Conservation (phyloP, 2,113 vertebrate genomes). For the Alethe castanea region DNA sequence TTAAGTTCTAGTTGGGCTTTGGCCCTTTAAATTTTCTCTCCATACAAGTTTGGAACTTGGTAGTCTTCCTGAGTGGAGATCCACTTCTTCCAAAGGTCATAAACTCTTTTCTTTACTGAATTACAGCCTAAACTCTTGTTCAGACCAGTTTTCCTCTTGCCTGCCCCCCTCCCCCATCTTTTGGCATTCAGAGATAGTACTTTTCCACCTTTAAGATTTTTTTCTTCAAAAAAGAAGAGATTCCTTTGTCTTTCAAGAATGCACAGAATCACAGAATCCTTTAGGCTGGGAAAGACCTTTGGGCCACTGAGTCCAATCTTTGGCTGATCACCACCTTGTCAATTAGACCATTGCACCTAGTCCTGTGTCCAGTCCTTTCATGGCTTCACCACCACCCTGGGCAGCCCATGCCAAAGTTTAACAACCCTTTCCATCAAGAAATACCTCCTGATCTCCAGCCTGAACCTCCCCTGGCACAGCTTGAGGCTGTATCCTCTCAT, state of each 20-base stretch:
- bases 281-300: not conserved
- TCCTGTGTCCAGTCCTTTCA: not conserved
- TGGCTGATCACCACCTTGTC: not conserved
- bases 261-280: not conserved
- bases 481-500: not conserved
- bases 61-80: not conserved
- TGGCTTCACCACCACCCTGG: not conserved
- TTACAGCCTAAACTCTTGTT: not conserved
- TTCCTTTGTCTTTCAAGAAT: not conserved
- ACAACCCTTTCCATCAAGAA: not conserved
- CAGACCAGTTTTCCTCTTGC: not conserved
- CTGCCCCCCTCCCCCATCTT: fast-evolving
- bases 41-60: not conserved
- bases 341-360: not conserved
- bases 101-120: not conserved
- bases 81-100: not conserved
- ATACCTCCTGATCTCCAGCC: not conserved
- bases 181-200: not conserved
- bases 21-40: not conserved
- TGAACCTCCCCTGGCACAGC: not conserved
- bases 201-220: not conserved
- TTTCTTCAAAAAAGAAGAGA: not conserved
- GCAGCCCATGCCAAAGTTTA: not conserved
- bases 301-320: not conserved
- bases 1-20: not conserved